Base-by-base conservation (phyloP, 2,797 vertebrate species). In the Hippocampus kuda region DNA sequence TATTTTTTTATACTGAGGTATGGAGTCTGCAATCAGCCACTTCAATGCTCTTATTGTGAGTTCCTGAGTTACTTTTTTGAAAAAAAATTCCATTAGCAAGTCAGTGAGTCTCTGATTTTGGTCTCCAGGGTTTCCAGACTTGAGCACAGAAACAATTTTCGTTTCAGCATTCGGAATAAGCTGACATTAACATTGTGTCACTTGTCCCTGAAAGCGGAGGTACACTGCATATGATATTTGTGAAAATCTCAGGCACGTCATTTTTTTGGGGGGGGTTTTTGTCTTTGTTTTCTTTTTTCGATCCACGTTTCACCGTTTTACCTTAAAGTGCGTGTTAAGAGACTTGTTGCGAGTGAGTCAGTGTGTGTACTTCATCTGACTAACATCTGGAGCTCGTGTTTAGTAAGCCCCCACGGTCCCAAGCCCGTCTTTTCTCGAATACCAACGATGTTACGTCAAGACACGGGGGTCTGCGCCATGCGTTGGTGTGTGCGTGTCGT, bases 391-490 rank as follows among this genome's bases (percentile, higher is more conserved):
- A 85, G 71, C 56, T 80, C 64, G 67, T 82, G 73, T 81, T 72
- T 15, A 53, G 66, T 73, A 67, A 41, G 51, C 53, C 68, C 68
- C 56, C 54, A 63, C 60, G 15, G 34, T 38, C 65, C 68, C 53
- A 51, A 66, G 65, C 59, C 59, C 59, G 18, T 18, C 30, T 9
- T 62, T 42, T 78, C 70, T 78, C 71, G 57, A 87, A 89, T 89
- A 88, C 84, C 87, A 87, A 76, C 83, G 78, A 77, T 60, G 67
- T 85, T 87, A 85, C 84, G 82, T 89, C 87, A 86, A 75, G 75
- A 81, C 73, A 76, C 79, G 80, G 73, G 79, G 82, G 84, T 77
- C 79, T 64, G 24, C 56, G 61, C 66, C 75, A 51, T 22, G 48
- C 34, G 62, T 66, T 61, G 49, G 69, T 70, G 68, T 68, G 77